These are phyloP conservation scores for Garra rufa DNA, from an alignment of 2,113 vertebrate genomes.

Conservation along the genomic window DNA sequence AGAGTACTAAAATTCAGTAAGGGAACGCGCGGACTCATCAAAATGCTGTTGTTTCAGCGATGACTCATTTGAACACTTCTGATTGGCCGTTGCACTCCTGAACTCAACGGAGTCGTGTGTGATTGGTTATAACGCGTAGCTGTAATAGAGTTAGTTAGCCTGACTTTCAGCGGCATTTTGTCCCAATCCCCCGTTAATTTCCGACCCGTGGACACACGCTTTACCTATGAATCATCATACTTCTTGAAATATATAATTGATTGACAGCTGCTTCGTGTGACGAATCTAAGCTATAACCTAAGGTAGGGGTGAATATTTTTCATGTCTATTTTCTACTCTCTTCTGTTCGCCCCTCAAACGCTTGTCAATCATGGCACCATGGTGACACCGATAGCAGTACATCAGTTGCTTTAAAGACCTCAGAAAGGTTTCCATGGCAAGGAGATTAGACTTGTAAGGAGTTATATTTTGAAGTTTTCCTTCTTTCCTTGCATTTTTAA, in stretches of 20 bases:
- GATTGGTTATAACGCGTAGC: too few species aligned
- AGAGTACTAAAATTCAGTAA: too few species aligned
- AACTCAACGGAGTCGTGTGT: too few species aligned
- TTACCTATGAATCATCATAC: background rate
- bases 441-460: slow-evolving; percentile 36
- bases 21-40: too few species aligned
- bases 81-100: too few species aligned
- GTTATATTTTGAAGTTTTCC: background rate
- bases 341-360: background rate
- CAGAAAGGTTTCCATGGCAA: slow-evolving; percentile 30
- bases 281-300: background rate
- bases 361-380: slow-evolving; percentile 6
- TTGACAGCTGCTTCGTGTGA: slow-evolving; percentile 12
- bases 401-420: slow-evolving; percentile 15
- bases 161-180: too few species aligned
- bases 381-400: slow-evolving; percentile 9
- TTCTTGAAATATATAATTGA: background rate
- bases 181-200: too few species aligned
- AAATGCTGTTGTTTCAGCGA: too few species aligned
- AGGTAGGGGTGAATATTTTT: background rate
- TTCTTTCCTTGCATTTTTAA: background rate
- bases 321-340: slow-evolving; percentile 19
- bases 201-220: too few species aligned
- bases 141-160: too few species aligned
- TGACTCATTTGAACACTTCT: too few species aligned